A percentile compares a stretch with the other conserved stretches of the same genome.
phyloP scores from a whole-genome alignment of 2,113 vertebrate genomes.

The Lontra canadensis region DNA sequence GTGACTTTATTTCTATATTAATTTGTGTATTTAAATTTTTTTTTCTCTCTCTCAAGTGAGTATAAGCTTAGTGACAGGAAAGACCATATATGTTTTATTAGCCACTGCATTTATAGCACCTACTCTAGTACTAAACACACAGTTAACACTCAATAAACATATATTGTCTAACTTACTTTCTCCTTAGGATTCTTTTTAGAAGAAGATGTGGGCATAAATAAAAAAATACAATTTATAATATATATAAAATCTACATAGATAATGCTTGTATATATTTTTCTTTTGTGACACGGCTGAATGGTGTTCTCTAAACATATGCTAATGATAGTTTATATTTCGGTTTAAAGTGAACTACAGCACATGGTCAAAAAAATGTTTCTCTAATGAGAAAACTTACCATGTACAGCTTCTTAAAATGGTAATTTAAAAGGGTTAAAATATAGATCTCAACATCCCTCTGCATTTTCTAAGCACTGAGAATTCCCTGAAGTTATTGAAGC shows the following conservation, averaged over 20 bases:
- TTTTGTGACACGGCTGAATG: neutral
- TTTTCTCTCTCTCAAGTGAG: neutral
- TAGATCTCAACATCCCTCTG: neutral
- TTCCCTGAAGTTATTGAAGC: neutral
- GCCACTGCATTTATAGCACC: neutral
- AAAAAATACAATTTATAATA: slow-evolving; percentile 18
- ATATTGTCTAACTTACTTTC: neutral
- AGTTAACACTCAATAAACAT: neutral
- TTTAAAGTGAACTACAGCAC: neutral
- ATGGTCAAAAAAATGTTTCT: neutral
- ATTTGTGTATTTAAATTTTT: neutral
- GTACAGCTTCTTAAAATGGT: neutral
- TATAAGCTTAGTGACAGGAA: neutral
- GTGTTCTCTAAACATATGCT: neutral
- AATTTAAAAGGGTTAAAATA: neutral
- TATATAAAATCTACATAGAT: neutral
- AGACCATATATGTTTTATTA: neutral
- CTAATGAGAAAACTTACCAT: neutral
- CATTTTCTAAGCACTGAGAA: neutral
- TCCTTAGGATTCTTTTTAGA: neutral
- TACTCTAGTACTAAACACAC: neutral
- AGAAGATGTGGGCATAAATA: neutral
- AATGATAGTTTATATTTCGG: neutral
- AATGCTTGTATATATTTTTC: neutral
- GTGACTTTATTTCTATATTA: slow-evolving; percentile 8